These are phyloP conservation scores for Alligator sinensis DNA, from an alignment of 2,113 vertebrate species.

Conservation along the genomic window DNA sequence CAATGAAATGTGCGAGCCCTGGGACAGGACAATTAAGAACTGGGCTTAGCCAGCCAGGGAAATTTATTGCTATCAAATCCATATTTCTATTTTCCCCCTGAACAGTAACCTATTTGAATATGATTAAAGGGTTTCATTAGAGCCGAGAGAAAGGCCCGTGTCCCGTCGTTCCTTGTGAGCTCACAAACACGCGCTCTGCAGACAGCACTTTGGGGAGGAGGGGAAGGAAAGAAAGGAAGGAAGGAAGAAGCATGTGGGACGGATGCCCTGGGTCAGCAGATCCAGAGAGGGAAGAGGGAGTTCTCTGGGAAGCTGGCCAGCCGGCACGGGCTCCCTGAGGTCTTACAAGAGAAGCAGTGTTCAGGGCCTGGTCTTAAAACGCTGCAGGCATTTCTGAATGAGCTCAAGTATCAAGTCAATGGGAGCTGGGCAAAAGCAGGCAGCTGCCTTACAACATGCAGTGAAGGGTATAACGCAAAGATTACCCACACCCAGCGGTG, in stretches of 20 bases:
- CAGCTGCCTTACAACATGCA: background rate
- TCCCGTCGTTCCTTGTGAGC: constrained; percentile 83
- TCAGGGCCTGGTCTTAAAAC: background rate
- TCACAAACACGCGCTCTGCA: constrained; percentile 80
- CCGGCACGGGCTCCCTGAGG: background rate
- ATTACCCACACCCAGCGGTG: background rate
- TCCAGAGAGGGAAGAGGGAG: background rate
- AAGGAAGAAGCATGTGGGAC: background rate
- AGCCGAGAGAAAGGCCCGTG: constrained; percentile 83
- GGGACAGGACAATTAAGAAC: constrained; percentile 99
- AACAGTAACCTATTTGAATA: constrained; percentile 99
- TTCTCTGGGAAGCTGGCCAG: background rate
- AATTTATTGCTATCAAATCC: constrained; percentile 99
- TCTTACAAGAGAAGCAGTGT: background rate
- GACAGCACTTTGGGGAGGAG: constrained; percentile 24
- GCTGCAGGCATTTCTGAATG: accelerated
- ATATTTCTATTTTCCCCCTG: constrained; percentile 99
- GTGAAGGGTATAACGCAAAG: background rate
- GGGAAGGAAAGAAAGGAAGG: constrained; percentile 40
- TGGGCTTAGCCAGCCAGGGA: constrained; percentile 99
- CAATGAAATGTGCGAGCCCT: constrained; percentile 99
- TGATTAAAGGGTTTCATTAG: constrained; percentile 98
- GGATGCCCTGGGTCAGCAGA: background rate
- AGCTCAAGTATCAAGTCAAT: accelerated
- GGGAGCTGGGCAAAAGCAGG: background rate